Percentiles rank a stretch among this genome's conserved stretches.
phyloP scores from a whole-genome alignment of 2,888 invertebrate species.

The Sericinus montela region DNA sequence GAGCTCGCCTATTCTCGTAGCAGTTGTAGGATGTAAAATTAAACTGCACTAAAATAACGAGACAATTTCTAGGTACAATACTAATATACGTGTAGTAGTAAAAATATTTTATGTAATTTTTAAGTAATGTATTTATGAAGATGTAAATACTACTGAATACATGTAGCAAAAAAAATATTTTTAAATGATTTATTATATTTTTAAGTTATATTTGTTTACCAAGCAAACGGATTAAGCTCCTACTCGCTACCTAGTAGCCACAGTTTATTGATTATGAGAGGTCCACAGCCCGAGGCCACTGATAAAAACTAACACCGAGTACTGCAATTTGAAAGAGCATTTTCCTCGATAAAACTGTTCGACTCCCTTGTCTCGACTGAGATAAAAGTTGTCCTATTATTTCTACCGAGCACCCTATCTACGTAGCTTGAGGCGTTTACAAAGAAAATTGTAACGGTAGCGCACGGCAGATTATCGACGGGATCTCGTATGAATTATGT shows the following conservation, averaged over 20 bases:
- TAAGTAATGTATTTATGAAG: too few species aligned
- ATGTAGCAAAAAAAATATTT: too few species aligned
- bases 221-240: neutral
- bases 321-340: slow-evolving; percentile 57
- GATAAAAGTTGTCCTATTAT: slow-evolving; percentile 71
- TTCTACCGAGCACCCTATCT: slow-evolving; percentile 40
- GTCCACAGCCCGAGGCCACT: slow-evolving; percentile 43
- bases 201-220: neutral
- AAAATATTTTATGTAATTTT: too few species aligned
- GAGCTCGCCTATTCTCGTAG: too few species aligned
- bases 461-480: slow-evolving; percentile 45
- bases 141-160: too few species aligned
- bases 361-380: slow-evolving; percentile 39
- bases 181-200: slow-evolving; percentile 15
- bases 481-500: slow-evolving; percentile 62
- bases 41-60: too few species aligned
- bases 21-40: too few species aligned
- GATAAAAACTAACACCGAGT: slow-evolving; percentile 62
- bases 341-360: slow-evolving; percentile 48
- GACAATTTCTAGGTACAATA: too few species aligned
- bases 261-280: slow-evolving; percentile 48
- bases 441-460: slow-evolving; percentile 31
- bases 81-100: too few species aligned
- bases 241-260: slow-evolving; percentile 28
- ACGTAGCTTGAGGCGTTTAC: slow-evolving; percentile 34